Evolutionary conservation across 2,888 invertebrate species (phyloP), one percentile per base, ranked within the genome.

Genomic region (Embidobia sp.): DNA sequence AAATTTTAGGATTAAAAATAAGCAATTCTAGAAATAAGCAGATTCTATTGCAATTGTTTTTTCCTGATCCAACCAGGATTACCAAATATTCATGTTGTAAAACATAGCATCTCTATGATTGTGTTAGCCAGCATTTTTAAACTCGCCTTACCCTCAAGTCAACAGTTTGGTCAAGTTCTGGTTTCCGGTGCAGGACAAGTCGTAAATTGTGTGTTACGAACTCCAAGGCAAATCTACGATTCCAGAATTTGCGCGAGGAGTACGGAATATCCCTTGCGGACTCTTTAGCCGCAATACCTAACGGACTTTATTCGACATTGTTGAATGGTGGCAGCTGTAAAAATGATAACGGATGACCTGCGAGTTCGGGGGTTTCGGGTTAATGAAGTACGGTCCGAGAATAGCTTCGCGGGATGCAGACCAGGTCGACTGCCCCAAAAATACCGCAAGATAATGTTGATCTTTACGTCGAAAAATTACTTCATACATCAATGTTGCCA

Each of bases 301-400:
- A 87, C 86, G 88, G 88, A 89, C 85, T 89, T 89, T 88, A 88
- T 89, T 89, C 89, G 89, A 89, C 89, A 88, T 88, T 89, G 89
- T 89, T 89, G 87, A 87, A 89, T 89, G 88, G 89, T 87, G 88
- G 87, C 86, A 88, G 89, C 87, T 88, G 88, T 89, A 89, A 89
- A 89, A 89, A 89, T 89, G 88, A 89, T 89, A 89, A 89, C 88
- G 87, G 85, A 89, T 88, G 88, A 88, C 86, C 88, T 82, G 83
- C 81, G 86, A 85, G 86, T 84, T 84, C 75, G 59, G 83, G 82
- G 86, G 84, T 87, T 87, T 85, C 83, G 67, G 87, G 88, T 85
- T 89, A 89, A 89, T 89, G 88, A 88, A 89, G 89, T 89, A 89
- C 89, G 89, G 89, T 88, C 86, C 85, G 87, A 85, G 85, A 85